phyloP scores from a whole-genome alignment of 2,797 vertebrate species.

The Crenichthys baileyi region DNA sequence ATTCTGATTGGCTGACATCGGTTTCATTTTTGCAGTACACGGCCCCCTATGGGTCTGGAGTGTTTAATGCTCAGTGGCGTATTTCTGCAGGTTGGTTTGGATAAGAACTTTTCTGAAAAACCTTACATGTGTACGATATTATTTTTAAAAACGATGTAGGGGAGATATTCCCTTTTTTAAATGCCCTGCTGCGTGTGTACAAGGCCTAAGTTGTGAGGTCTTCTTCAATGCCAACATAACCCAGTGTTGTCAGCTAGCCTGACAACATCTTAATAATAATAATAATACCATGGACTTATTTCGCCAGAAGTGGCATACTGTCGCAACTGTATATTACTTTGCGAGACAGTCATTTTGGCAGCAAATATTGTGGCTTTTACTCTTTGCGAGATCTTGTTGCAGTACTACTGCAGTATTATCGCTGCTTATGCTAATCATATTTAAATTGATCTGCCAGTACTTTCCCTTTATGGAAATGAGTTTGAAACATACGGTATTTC shows the following conservation, averaged over 20 bases:
- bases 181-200: too few species aligned
- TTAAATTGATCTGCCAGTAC: not conserved
- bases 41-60: too few species aligned
- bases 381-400: not conserved
- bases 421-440: slow-evolving; percentile 2
- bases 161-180: too few species aligned
- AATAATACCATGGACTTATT: not conserved
- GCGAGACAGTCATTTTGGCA: not conserved
- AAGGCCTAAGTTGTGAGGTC: not conserved
- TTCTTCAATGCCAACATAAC: not conserved
- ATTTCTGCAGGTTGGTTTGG: too few species aligned
- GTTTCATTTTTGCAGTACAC: too few species aligned
- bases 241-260: not conserved
- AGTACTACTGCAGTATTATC: not conserved
- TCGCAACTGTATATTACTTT: not conserved
- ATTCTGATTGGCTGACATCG: too few species aligned
- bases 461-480: slow-evolving; percentile 9
- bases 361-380: not conserved
- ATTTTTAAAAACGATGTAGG: too few species aligned
- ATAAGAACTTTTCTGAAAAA: too few species aligned
- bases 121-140: too few species aligned
- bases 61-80: too few species aligned
- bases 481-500: slow-evolving; percentile 26
- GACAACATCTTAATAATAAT: not conserved
- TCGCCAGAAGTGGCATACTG: not conserved